A percentile compares a stretch with the other conserved stretches of the same genome.
Conservation (phyloP, 1,140 invertebrate genomes). For the Brachionus paranguensis region DNA sequence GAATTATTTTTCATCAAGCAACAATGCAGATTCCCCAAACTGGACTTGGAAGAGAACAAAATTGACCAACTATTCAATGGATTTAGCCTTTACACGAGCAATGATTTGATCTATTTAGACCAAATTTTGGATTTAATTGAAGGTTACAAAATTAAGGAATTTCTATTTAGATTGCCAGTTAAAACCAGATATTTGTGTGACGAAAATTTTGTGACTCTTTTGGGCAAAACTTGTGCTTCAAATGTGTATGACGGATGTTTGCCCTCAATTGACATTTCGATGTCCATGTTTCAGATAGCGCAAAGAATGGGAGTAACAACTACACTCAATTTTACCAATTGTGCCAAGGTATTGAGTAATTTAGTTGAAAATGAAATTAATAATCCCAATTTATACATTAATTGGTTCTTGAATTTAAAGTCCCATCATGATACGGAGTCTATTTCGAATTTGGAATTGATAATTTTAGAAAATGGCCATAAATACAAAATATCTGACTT, state of each 20-base stretch:
- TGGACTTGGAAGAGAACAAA: not conserved
- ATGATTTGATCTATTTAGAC: not conserved
- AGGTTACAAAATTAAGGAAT: not conserved
- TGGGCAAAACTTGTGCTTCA: not conserved
- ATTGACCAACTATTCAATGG: slow-evolving; percentile 2
- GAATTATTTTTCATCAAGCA: slow-evolving; percentile 3
- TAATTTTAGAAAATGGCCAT: not conserved
- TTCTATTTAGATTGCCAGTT: not conserved
- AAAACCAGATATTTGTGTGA: not conserved
- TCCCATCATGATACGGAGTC: not conserved
- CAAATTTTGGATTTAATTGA: not conserved
- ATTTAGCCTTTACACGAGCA: not conserved
- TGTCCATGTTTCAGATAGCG: not conserved
- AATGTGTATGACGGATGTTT: not conserved
- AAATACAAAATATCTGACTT: not conserved
- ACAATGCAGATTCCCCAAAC: not conserved
- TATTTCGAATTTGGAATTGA: not conserved
- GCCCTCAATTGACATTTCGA: not conserved
- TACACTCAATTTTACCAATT: not conserved
- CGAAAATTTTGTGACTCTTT: not conserved
- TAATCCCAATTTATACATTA: not conserved
- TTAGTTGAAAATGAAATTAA: not conserved
- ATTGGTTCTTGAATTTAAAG: slow-evolving; percentile 25
- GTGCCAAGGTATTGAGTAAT: not conserved
- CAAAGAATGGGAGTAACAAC: not conserved